These are phyloP conservation scores for Punctoribates punctum DNA, from an alignment of 2,888 invertebrate species.

Conservation along the genomic window DNA sequence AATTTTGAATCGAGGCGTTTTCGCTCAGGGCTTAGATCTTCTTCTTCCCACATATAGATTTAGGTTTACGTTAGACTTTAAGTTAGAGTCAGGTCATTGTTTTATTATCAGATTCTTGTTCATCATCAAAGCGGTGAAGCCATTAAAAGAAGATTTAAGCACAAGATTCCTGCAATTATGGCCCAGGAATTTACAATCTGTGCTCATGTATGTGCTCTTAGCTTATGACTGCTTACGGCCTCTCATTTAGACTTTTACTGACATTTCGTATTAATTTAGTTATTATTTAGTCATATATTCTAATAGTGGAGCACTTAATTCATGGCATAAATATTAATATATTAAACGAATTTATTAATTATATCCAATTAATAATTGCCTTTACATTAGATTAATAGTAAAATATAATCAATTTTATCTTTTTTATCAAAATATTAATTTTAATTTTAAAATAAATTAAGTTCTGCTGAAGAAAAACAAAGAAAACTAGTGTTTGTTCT, in stretches of 20 bases:
- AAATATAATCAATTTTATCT: neutral
- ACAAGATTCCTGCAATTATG: neutral
- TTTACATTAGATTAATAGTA: neutral
- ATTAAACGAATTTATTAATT: neutral
- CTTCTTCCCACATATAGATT: conserved; percentile 33
- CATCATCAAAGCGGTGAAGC: conserved; percentile 22
- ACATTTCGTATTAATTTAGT: neutral
- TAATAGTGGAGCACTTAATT: neutral
- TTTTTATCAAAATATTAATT: too few relatives aligned
- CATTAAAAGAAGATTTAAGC: conserved; percentile 32
- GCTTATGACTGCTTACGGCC: neutral
- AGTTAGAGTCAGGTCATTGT: conserved; percentile 22
- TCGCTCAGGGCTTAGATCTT: conserved; percentile 12
- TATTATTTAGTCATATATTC: neutral
- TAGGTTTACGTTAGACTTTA: conserved; percentile 4
- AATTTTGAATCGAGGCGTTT: conserved; percentile 24
- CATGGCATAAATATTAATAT: neutral
- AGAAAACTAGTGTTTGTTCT: neutral
- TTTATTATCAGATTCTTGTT: conserved; percentile 31
- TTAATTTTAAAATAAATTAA: conserved; percentile 20
- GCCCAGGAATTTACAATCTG: neutral
- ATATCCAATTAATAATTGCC: neutral
- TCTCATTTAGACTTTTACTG: conserved; percentile 16
- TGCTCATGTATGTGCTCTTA: too few relatives aligned
- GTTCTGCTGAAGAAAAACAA: neutral